Percentiles rank a stretch among this genome's conserved stretches.
Evolutionary conservation across 2,888 invertebrate species (phyloP).

Genomic region (Panzeria rudis): DNA sequence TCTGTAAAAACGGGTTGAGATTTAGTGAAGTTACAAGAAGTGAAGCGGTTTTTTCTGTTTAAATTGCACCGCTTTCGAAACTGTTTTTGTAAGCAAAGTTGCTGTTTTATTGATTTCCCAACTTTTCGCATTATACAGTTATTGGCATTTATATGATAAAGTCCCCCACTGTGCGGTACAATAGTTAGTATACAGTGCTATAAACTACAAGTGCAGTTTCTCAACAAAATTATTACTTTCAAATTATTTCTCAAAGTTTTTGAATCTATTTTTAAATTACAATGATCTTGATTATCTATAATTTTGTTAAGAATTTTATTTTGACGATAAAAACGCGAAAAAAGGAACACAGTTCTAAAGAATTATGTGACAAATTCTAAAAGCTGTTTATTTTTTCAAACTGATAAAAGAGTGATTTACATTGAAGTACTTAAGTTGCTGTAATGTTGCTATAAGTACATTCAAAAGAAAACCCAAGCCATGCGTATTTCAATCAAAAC

Average conservation of each 20-base stretch:
- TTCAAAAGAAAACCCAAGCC: too few relatives aligned
- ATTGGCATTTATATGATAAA: too few relatives aligned
- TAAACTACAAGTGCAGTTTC: background rate
- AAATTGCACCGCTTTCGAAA: too few relatives aligned
- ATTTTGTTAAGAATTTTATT: background rate
- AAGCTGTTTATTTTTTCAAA: background rate
- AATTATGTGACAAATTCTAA: background rate
- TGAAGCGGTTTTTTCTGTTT: too few relatives aligned
- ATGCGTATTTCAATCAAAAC: too few relatives aligned
- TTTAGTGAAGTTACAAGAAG: too few relatives aligned
- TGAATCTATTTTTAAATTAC: conserved; percentile 25
- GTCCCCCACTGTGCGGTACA: background rate
- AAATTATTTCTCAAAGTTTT: conserved; percentile 29
- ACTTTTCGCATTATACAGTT: too few relatives aligned
- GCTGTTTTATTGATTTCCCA: too few relatives aligned
- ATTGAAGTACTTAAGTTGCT: background rate
- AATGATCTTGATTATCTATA: conserved; percentile 20
- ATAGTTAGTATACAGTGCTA: background rate
- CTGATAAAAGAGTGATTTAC: background rate
- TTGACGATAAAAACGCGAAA: background rate
- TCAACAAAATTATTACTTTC: background rate
- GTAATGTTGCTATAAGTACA: background rate
- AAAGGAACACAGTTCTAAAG: background rate
- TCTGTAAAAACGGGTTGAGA: too few relatives aligned
- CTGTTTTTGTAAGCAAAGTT: too few relatives aligned